Base-by-base conservation (phyloP, 2,888 invertebrate genomes). In the Euplexia lucipara region DNA sequence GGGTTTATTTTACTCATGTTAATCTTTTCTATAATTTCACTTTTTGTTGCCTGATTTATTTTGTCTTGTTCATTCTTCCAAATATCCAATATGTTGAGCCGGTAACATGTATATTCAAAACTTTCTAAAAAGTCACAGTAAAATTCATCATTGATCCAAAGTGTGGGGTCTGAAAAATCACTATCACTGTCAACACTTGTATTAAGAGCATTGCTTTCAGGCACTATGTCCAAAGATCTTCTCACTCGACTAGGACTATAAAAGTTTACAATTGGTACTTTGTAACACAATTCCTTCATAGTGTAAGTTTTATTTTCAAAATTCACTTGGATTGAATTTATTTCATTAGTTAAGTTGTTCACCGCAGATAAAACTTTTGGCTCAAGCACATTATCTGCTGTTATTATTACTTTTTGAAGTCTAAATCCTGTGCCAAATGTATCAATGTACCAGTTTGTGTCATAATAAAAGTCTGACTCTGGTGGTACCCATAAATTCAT, bases 401-500 rank as follows among this genome's bases (percentile, higher is more conserved):
- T 96, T 56, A 97, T 89, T 74, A 97, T 93, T 52, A 97, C 89
- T 68, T 91, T 95, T 89, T 97, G 96, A 14, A 96, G 86, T 70
- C 97, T 95, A 83, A 96, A 96, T 10, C 96, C 96, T 54, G 96
- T 96, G 64, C 96, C 96, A 88, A 97, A 97, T 67, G 96, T 96
- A 18, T 96, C 90, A 86, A 97, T 96, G 64, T 97, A 95, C 97
- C 97, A 97, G 82, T 97, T 96, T 5, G 97, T 97, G 79, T 97
- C 97, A 74, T 91, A 88, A 42, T 96, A 95, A 86, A 97, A 98
- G 68, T 97, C 96, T 0, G 97, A 97, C 44, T 97, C 96, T 44
- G 96, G 96, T 12, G 97, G 97, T 22, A 97, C 96, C 98, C 98
- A 98, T 76, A 98, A 90, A 83, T 97, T 97, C 82, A 97, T 90